These are phyloP conservation scores for Drosophila pandora DNA, from an alignment of 1,140 invertebrate genomes.

Conservation along the genomic window DNA sequence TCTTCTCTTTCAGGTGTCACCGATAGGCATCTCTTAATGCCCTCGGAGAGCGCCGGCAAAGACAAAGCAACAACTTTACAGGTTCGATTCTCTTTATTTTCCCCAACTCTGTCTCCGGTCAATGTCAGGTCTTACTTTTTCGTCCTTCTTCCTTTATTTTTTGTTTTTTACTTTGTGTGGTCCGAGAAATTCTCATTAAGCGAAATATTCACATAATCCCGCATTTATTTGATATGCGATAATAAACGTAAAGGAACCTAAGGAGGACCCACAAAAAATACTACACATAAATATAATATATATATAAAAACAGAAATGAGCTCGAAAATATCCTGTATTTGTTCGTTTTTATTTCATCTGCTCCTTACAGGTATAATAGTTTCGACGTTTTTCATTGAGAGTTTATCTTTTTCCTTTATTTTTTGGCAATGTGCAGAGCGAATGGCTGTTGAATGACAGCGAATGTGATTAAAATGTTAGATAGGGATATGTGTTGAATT, in stretches of 20 bases:
- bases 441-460: conserved; percentile 52
- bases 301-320: conserved; percentile 36
- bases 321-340: conserved; percentile 38
- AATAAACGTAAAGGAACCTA: conserved; percentile 52
- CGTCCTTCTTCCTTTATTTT: background rate
- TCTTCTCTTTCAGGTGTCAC: conserved; percentile 82
- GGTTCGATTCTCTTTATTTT: conserved; percentile 29
- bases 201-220: conserved; percentile 83
- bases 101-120: conserved; percentile 40
- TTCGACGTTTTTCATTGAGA: conserved; percentile 23
- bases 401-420: conserved; percentile 7
- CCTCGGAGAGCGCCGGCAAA: conserved; percentile 60
- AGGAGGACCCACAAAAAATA: conserved; percentile 27
- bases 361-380: conserved; percentile 23
- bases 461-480: conserved; percentile 47
- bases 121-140: conserved; percentile 24
- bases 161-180: conserved; percentile 53
- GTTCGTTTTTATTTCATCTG: conserved; percentile 34
- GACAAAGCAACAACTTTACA: conserved; percentile 66
- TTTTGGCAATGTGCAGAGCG: conserved; percentile 25
- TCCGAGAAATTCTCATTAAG: conserved; percentile 80
- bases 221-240: conserved; percentile 83
- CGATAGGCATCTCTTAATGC: conserved; percentile 82
- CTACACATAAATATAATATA: conserved; percentile 20
- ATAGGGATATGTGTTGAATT: conserved; percentile 46